Percentiles rank a stretch among this genome's conserved stretches.
These are phyloP conservation scores for Toxotes jaculatrix DNA, from an alignment of 2,113 vertebrate genomes.

Conservation along the genomic window DNA sequence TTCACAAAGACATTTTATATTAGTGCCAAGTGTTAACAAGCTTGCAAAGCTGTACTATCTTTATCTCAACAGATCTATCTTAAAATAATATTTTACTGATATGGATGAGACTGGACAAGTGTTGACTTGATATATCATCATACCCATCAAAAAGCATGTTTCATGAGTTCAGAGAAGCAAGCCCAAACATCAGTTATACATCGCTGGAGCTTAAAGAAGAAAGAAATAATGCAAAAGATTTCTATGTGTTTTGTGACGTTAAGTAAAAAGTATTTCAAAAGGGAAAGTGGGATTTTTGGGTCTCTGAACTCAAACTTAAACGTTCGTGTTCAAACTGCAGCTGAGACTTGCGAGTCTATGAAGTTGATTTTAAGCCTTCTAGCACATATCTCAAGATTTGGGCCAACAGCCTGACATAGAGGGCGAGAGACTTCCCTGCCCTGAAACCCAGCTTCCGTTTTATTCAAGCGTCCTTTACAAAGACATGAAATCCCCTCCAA, in stretches of 20 bases:
- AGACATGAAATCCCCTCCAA: constrained; percentile 37
- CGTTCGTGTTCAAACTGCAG: neutral
- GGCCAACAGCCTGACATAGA: neutral
- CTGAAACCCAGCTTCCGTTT: constrained; percentile 14
- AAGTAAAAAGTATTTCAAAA: neutral
- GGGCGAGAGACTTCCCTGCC: constrained; percentile 3
- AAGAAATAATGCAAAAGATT: neutral
- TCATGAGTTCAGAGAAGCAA: neutral
- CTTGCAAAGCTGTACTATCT: neutral
- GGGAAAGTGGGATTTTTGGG: neutral
- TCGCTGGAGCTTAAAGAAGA: neutral
- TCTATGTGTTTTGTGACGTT: neutral
- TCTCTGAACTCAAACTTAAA: neutral
- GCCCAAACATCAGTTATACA: neutral
- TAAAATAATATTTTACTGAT: neutral
- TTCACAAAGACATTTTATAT: neutral
- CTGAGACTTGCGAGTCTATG: neutral
- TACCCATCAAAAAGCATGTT: neutral
- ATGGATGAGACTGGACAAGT: neutral
- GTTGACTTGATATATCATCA: neutral
- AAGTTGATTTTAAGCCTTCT: constrained; percentile 11
- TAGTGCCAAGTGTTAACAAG: neutral
- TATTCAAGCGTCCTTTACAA: constrained; percentile 17
- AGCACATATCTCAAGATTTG: constrained; percentile 30
- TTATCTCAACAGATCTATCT: neutral